A percentile compares a stretch with the other conserved stretches of the same genome.
Conservation (phyloP, 2,888 invertebrate genomes). For the Chymomyza procnemis region DNA sequence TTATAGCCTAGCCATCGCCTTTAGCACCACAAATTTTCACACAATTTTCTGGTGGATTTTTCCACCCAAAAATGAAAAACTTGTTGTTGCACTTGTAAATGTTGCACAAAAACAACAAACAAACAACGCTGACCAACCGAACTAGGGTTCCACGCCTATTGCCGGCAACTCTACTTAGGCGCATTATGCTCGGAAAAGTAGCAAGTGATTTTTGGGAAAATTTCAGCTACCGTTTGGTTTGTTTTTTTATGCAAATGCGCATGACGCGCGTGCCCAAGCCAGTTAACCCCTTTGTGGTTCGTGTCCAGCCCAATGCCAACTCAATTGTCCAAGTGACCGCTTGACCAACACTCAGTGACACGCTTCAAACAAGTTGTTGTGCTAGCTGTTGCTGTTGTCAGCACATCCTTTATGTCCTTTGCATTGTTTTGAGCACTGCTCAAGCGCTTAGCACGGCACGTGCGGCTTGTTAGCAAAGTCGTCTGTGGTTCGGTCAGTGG, state of each 20-base stretch:
- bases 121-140: slow-evolving; percentile 40
- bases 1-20: slow-evolving; percentile 42
- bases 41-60: slow-evolving; percentile 19
- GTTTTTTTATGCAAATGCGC: slow-evolving; percentile 41
- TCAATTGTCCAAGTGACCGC: slow-evolving; percentile 34
- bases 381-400: slow-evolving; percentile 33
- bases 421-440: neutral
- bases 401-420: slow-evolving; percentile 25
- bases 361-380: slow-evolving; percentile 33
- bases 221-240: neutral
- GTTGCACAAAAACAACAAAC: slow-evolving; percentile 13
- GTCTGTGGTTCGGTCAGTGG: slow-evolving; percentile 49
- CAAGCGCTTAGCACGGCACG: slow-evolving; percentile 45
- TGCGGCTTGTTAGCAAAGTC: slow-evolving; percentile 46
- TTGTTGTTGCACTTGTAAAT: slow-evolving; percentile 36
- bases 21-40: slow-evolving; percentile 34
- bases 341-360: slow-evolving; percentile 29
- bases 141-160: slow-evolving; percentile 14
- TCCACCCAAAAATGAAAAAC: slow-evolving; percentile 29
- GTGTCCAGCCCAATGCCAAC: slow-evolving; percentile 46
- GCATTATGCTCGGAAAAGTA: slow-evolving; percentile 22
- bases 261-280: slow-evolving; percentile 22
- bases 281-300: slow-evolving; percentile 27
- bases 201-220: slow-evolving; percentile 23
- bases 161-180: slow-evolving; percentile 4